phyloP scores from a whole-genome alignment of 2,113 vertebrate genomes.

The Myotis davidii region DNA sequence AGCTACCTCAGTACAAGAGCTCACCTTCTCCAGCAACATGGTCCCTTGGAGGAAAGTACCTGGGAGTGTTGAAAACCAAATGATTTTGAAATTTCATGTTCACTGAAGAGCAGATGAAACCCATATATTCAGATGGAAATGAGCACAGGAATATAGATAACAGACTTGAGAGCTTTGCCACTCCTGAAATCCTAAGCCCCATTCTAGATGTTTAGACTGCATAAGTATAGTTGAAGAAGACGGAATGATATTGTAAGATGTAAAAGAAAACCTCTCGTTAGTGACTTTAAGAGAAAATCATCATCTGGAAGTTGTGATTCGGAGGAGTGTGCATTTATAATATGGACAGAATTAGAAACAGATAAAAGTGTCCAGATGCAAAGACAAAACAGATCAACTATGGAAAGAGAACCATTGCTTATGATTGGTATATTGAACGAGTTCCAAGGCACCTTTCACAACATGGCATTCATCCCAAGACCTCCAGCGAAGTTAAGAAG shows the following conservation, averaged over 20 bases:
- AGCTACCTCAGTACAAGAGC: neutral
- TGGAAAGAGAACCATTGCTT: conserved; percentile 91
- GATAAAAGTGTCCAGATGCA: conserved; percentile 89
- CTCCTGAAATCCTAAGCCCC: conserved; percentile 87
- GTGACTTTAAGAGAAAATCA: conserved; percentile 87
- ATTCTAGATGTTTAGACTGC: conserved; percentile 88
- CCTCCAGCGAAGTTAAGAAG: conserved; percentile 93
- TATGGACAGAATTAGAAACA: conserved; percentile 87
- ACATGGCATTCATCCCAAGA: conserved; percentile 89
- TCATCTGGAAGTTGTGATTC: conserved; percentile 93
- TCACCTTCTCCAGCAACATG: neutral
- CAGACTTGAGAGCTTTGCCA: conserved; percentile 87
- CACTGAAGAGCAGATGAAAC: neutral
- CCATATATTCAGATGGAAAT: neutral
- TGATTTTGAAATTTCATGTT: neutral
- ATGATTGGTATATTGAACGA: conserved; percentile 89
- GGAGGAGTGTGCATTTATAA: conserved; percentile 82
- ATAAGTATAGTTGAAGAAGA: conserved; percentile 89
- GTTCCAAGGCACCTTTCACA: conserved; percentile 91
- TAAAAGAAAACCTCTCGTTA: conserved; percentile 88
- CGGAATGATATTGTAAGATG: conserved; percentile 88
- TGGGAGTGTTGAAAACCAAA: neutral
- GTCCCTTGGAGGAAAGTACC: neutral
- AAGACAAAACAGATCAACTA: conserved; percentile 92
- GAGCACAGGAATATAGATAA: neutral